These are phyloP conservation scores for Leucophenga maculata DNA, from an alignment of 2,888 invertebrate genomes.

Conservation along the genomic window DNA sequence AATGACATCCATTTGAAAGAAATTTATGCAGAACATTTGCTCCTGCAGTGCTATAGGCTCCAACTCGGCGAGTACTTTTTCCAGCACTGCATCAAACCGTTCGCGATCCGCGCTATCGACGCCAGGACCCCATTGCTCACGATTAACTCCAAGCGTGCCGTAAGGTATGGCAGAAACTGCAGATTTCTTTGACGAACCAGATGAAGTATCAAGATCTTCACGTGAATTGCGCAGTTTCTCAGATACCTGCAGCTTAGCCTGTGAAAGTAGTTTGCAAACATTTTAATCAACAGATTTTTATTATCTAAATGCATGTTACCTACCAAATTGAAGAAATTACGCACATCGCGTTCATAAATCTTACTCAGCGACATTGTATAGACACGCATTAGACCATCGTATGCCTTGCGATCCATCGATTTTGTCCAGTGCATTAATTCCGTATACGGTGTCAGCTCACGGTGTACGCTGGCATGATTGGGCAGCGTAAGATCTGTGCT, in stretches of 20 bases:
- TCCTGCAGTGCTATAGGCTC: conserved; percentile 94
- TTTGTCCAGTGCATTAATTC: conserved; percentile 94
- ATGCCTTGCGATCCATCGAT: conserved; percentile 87
- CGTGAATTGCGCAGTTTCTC: conserved; percentile 69
- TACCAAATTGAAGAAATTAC: conserved; percentile 67
- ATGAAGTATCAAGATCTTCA: conserved; percentile 70
- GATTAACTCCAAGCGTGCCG: conserved; percentile 76
- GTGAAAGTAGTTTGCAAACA: background rate
- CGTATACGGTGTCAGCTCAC: conserved; percentile 88
- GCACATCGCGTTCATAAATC: conserved; percentile 89
- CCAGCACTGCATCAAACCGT: conserved; percentile 80
- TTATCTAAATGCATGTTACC: background rate
- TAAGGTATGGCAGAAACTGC: conserved; percentile 68
- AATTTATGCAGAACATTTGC: conserved; percentile 93
- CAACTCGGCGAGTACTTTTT: conserved; percentile 89
- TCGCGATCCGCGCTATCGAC: conserved; percentile 76
- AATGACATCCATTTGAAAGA: conserved; percentile 86
- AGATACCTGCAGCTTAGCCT: conserved; percentile 69
- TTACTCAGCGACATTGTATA: conserved; percentile 89
- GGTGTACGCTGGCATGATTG: conserved; percentile 85
- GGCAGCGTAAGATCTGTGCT: conserved; percentile 79
- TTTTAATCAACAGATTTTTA: too few relatives aligned
- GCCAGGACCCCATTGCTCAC: conserved; percentile 78
- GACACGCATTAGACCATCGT: conserved; percentile 84
- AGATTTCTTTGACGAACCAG: conserved; percentile 71